Percentiles rank a stretch among this genome's conserved stretches.
These are phyloP conservation scores for Corydoras sp. DNA, from an alignment of 2,113 vertebrate species.

Conservation along the genomic window DNA sequence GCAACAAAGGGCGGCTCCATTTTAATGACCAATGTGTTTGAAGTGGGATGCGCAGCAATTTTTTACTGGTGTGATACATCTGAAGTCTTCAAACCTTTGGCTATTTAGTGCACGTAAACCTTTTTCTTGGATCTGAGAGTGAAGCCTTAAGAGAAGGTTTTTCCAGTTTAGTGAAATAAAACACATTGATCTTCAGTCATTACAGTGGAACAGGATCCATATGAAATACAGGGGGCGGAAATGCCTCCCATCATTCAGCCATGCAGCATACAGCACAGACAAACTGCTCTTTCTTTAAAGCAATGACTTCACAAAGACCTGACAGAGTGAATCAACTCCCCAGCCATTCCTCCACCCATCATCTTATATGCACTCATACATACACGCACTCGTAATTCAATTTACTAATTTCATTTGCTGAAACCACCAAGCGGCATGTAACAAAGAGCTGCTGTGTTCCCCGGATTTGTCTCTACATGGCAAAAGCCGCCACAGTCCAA, in stretches of 20 bases:
- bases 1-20: no score
- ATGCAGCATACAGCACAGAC: slow-evolving; percentile 31
- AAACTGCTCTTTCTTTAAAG: slow-evolving; percentile 22
- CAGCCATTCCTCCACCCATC: slow-evolving; percentile 22
- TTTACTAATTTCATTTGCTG: slow-evolving; percentile 28
- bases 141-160: background rate
- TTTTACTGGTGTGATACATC: no score
- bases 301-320: slow-evolving; percentile 35
- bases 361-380: background rate
- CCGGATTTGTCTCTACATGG: slow-evolving; percentile 21
- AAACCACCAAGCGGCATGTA: slow-evolving; percentile 24
- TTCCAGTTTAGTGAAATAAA: slow-evolving; percentile 22
- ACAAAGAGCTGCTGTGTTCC: slow-evolving; percentile 37
- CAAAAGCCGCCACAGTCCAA: slow-evolving; percentile 35
- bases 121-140: no score
- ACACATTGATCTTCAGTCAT: background rate
- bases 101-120: no score
- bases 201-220: slow-evolving; percentile 27
- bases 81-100: no score
- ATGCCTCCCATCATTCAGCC: slow-evolving; percentile 27
- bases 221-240: slow-evolving; percentile 31
- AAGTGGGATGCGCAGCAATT: no score
- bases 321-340: slow-evolving; percentile 21
- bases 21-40: no score
- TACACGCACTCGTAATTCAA: slow-evolving; percentile 27